Conservation (phyloP, 1,140 invertebrate genomes). For the Ptiloglossa arizonensis region DNA sequence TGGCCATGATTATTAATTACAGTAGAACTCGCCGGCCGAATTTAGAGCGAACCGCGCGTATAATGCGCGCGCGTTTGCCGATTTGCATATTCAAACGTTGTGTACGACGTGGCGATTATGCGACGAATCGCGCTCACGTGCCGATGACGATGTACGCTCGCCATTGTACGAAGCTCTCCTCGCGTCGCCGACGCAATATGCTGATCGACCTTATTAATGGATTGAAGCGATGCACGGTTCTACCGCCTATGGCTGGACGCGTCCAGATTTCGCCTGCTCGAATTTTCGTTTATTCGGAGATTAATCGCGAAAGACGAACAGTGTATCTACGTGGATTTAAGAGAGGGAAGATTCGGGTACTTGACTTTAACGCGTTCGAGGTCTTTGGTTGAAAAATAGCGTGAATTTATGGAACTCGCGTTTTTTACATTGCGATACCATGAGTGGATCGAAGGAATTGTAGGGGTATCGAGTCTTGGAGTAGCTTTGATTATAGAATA, state of each 20-base stretch:
- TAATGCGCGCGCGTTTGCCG: constrained; percentile 50
- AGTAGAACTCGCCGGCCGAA: constrained; percentile 42
- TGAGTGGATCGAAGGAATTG: no score
- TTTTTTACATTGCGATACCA: no score
- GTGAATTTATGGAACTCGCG: no score
- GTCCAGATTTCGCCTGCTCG: neutral
- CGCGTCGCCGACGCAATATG: constrained; percentile 14
- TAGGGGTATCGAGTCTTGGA: no score
- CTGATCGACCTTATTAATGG: constrained; percentile 35
- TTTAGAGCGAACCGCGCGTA: constrained; percentile 56
- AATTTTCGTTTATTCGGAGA: neutral
- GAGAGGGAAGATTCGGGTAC: no score
- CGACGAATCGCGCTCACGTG: constrained; percentile 45
- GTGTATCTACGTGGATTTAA: no score
- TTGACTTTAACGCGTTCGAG: no score
- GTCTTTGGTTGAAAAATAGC: no score
- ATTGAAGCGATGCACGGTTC: neutral
- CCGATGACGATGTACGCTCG: constrained; percentile 40
- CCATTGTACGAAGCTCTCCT: constrained; percentile 39
- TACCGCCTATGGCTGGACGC: neutral
- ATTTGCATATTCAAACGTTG: constrained; percentile 67
- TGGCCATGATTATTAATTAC: constrained; percentile 64
- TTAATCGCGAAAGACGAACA: neutral
- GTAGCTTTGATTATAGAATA: no score
- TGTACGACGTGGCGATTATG: constrained; percentile 59